These are phyloP conservation scores for Pleuronectes platessa DNA, from an alignment of 2,113 vertebrate genomes.

Conservation along the genomic window DNA sequence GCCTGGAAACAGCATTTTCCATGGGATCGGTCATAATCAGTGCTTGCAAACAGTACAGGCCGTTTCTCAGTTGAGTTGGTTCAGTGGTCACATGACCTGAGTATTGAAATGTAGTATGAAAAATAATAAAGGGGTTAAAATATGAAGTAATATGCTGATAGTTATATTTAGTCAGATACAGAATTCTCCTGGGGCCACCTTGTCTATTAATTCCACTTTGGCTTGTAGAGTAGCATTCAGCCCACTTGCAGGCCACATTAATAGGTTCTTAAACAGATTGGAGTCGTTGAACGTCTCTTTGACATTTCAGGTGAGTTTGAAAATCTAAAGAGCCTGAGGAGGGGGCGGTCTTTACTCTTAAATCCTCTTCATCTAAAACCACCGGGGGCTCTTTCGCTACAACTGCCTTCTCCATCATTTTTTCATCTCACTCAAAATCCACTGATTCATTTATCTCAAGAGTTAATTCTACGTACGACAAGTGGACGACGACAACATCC, in stretches of 20 bases:
- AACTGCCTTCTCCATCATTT: background rate
- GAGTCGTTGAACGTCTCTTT: slow-evolving; percentile 17
- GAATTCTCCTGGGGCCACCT: too few relatives aligned
- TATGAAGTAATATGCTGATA: background rate
- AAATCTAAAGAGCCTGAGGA: background rate
- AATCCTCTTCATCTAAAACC: background rate
- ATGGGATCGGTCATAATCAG: too few relatives aligned
- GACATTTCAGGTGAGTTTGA: background rate
- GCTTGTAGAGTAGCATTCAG: background rate
- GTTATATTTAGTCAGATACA: background rate
- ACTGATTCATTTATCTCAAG: background rate
- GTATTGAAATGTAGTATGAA: background rate
- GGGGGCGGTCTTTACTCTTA: background rate
- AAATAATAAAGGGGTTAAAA: background rate
- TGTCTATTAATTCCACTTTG: background rate
- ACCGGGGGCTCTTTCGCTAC: background rate
- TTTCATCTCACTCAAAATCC: background rate
- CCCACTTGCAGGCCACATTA: too few relatives aligned
- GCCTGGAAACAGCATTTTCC: too few relatives aligned
- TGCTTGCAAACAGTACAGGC: background rate
- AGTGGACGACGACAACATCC: background rate
- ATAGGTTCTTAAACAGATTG: background rate
- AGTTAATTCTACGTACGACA: background rate
- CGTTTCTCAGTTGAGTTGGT: background rate
- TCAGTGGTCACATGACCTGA: background rate